Percentiles rank a stretch among this genome's conserved stretches.
Evolutionary conservation across 2,888 invertebrate genomes (phyloP).

Genomic region (Diachrysia chrysitis): DNA sequence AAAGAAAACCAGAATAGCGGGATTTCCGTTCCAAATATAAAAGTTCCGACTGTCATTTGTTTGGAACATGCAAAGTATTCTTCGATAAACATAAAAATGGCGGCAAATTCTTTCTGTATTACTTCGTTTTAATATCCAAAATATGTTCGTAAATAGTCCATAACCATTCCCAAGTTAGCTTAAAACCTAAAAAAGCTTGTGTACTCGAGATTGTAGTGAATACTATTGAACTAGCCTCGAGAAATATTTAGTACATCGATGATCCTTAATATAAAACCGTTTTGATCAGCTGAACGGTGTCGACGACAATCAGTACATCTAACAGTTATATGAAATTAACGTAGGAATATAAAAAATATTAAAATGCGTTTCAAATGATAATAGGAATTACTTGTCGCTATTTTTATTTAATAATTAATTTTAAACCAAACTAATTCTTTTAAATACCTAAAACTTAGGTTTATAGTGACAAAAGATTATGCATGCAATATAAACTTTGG

Average conservation of each 20-base stretch:
- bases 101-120: neutral
- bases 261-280: constrained; percentile 87
- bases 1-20: neutral
- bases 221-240: constrained; percentile 76
- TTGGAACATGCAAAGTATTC: neutral
- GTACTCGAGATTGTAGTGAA: constrained; percentile 60
- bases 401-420: neutral
- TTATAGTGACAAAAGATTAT: too few relatives aligned
- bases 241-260: constrained; percentile 70
- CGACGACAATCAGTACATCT: constrained; percentile 36
- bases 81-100: neutral
- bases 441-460: too few relatives aligned
- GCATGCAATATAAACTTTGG: too few relatives aligned
- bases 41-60: neutral
- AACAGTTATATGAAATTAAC: too few relatives aligned
- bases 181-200: constrained; percentile 56
- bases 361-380: too few relatives aligned
- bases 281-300: constrained; percentile 63
- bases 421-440: neutral
- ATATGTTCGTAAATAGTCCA: constrained; percentile 31
- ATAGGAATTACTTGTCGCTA: neutral
- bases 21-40: neutral
- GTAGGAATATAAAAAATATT: too few relatives aligned
- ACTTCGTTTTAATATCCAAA: neutral
- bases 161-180: constrained; percentile 28